Base-by-base conservation (phyloP, 2,888 invertebrate species). In the Diaphora mendica region DNA sequence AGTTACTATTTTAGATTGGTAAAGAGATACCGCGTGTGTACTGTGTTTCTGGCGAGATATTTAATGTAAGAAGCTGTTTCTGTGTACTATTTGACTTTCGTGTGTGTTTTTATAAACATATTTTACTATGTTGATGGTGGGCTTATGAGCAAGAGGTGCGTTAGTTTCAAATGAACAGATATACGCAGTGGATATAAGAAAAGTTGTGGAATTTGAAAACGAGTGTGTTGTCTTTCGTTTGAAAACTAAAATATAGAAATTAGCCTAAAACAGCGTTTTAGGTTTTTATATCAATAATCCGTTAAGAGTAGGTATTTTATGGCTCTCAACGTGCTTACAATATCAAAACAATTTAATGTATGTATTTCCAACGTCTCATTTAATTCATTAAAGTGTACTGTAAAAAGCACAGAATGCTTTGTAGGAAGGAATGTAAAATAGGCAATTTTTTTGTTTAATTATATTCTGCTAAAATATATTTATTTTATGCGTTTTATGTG, bases 71-170 rank as follows among this genome's bases (percentile, higher is more conserved):
- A 55, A 33, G 39, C 33, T 48, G 51, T 39, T 72, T 59, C 67
- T 68, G 72, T 72, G 44, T 68, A 72, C 62, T 51, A 68, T 67
- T 67, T 13, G 67, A 15, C 23, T 66, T 42, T 23, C 3, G 44
- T 62, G 73, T 64, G 68, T 44, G 55, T 51, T 48, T 55, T 64
- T 69, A 65, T 73, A 69, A 73, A 73, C 69, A 55, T 30, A 55
- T 68, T 44, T 67, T 55, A 67, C 44, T 30, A 44, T 67, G 44
- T 67, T 30, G 9, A 67, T 30, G 44, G 44, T 67, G 42, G 33
- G 11, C 23, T 23, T 23, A 23, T 33, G 44, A 23, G 30, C 30
- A 17, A 17, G 26, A 67, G 48, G 44, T 48, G 30, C 30, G 23
- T 30, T 67, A 17, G 9, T 67, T 44, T 66, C 26, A 44, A 15